Evolutionary conservation across 37 sponge, comb jelly and placozoan species (phyloP).

Genomic region (Ianthella basta): DNA sequence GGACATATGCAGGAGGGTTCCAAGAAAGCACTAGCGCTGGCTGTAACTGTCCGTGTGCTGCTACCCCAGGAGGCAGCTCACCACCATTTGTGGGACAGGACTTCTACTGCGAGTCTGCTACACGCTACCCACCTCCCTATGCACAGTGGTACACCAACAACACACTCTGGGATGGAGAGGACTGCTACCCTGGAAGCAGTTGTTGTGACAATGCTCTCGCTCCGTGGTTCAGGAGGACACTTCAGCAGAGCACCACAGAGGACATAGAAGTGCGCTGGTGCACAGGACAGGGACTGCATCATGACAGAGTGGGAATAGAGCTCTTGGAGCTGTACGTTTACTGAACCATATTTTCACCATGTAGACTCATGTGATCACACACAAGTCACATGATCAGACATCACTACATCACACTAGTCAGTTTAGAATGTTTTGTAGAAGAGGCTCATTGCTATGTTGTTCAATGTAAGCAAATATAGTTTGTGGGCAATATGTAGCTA

Average conservation of each 20-base stretch:
- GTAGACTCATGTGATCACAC: too few relatives aligned
- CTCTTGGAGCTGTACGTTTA: slow-evolving; percentile 16
- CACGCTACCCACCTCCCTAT: neutral
- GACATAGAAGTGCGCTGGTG: slow-evolving; percentile 23
- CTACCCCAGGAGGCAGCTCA: neutral
- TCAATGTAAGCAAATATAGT: too few relatives aligned
- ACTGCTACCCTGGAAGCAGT: slow-evolving; percentile 18
- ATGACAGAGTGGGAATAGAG: slow-evolving; percentile 2
- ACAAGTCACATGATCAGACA: too few relatives aligned
- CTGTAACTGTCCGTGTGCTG: slow-evolving; percentile 3
- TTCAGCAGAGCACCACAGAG: neutral
- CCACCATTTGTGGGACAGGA: neutral
- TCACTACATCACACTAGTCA: too few relatives aligned
- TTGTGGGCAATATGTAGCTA: too few relatives aligned
- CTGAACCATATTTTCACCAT: too few relatives aligned
- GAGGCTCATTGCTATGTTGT: too few relatives aligned
- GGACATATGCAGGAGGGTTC: slow-evolving; percentile 5
- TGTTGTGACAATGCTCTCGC: neutral
- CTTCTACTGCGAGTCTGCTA: slow-evolving; percentile 9
- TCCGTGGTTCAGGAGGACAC: slow-evolving; percentile 18
- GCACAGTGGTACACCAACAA: slow-evolving; percentile 6
- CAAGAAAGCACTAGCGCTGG: neutral
- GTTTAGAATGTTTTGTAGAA: too few relatives aligned
- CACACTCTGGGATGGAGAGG: neutral
- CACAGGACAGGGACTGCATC: neutral